Base-by-base conservation (phyloP, 2,113 vertebrate species). In the Struthidea cinerea region DNA sequence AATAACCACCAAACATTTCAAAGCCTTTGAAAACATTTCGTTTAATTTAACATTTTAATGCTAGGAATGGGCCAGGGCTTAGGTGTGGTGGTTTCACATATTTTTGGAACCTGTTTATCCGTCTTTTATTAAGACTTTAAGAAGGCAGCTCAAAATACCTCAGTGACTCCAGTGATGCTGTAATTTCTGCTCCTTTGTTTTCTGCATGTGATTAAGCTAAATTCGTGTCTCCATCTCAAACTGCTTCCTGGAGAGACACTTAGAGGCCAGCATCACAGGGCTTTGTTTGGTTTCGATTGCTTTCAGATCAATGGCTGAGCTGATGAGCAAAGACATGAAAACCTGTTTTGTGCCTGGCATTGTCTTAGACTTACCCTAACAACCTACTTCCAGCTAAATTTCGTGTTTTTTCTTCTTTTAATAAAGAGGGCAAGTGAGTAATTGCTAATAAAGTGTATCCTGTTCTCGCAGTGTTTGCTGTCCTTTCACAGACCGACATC, bases 71-170 rank as follows among this genome's bases (percentile, higher is more conserved):
- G 61, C 55, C 90, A 84, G 55, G 60, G 42, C 74, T 95, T 92
- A 97, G 97, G 97, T 77, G 95, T 96, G 96, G 95, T 96, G 71
- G 82, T 97, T 97, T 96, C 92, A 91, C 94, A 94, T 95, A 93
- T 93, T 96, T 96, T 90, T 95, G 87, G 78, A 97, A 96, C 96
- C 94, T 93, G 94, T 96, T 97, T 96, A 94, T 90, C 96, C 78
- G 6, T 97, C 86, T 90, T 91, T 94, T 92, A 95, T 95, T 96
- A 96, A 94, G 59, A 91, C 81, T 94, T 78, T 81, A 60, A 91
- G 87, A 96, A 92, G 94, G 71, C 78, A 91, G 87, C 93, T 94
- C 50, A 70, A 73, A 95, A 95, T 94, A 87, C 64, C 79, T 93
- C 94, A 87, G 56, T 93, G 84, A 88, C 88, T 92, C 79, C 52